A percentile compares a stretch with the other conserved stretches of the same genome.
These are phyloP conservation scores for Hemitrygon akajei DNA, from an alignment of 2,797 vertebrate genomes.

Conservation along the genomic window DNA sequence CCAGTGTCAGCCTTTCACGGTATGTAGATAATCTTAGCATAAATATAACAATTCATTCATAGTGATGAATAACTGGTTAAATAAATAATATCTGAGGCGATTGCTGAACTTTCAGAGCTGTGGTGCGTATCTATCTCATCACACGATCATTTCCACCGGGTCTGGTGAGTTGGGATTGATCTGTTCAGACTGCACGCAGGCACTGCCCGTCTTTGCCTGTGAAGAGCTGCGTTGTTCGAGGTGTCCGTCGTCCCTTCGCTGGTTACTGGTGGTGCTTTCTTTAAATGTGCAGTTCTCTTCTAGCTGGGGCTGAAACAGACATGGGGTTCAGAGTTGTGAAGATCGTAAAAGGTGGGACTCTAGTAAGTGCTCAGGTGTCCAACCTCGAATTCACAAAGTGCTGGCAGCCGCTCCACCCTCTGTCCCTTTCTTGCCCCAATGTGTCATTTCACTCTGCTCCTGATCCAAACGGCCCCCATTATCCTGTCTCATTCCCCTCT, in stretches of 20 bases:
- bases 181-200: not conserved
- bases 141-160: not conserved
- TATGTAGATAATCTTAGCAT: not conserved
- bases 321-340: not conserved
- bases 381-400: too few species aligned
- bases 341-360: not conserved
- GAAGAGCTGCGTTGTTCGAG: too few species aligned
- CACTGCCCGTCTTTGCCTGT: too few species aligned
- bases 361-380: too few species aligned
- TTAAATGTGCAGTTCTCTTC: constrained; percentile 1
- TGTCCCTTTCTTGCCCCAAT: too few species aligned
- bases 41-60: not conserved
- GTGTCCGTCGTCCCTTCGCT: not conserved
- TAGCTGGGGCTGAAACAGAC: not conserved
- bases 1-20: not conserved
- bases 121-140: not conserved
- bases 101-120: not conserved
- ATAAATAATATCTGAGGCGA: not conserved
- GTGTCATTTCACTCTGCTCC: too few species aligned
- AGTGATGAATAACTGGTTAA: not conserved
- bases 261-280: not conserved
- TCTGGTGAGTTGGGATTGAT: not conserved
- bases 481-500: too few species aligned
- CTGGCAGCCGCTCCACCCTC: too few species aligned
- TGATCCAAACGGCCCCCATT: too few species aligned